Evolutionary conservation across 2,888 invertebrate genomes (phyloP), one percentile per base, ranked within the genome.

Genomic region (Hirtodrosophila cameraria): DNA sequence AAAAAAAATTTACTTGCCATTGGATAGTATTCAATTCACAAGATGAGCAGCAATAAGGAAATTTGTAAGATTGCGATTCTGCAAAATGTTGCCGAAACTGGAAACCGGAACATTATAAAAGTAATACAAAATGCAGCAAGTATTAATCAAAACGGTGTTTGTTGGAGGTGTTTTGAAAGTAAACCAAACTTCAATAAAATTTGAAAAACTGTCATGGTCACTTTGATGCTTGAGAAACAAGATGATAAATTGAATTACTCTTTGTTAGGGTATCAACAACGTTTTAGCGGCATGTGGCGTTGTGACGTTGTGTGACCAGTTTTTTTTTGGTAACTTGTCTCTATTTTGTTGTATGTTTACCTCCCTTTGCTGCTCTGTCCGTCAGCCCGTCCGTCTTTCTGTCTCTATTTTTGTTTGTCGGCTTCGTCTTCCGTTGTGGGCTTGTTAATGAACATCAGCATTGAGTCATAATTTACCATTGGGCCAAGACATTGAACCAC

Each of bases 401-500:
- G 23, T 16, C 11, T 57, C 35, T 43, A 12, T 55, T 45, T n/a
- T 28, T 57, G 36, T 63, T 59, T 46, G 43, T 42, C 41, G 49
- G 48, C 63, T 55, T 72, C 50, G 63, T 63, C 71, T 74, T 75
- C 75, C 75, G 71, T 58, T 75, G 54, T 60, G 33, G 30, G 15
- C 23, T 73, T 38, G 61, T 59, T 75, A 72, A 75, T 78, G 71
- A 84, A 74, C 65, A 57, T 62, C 73, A 78, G 73, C 84, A 70
- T 81, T 81, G 84, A 84, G 64, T 84, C 79, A 83, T 69, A 58
- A 27, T 45, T 50, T 45, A 41, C 36, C 78, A 78, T 78, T 70
- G 73, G 73, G 64, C 67, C 60, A 63, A 81, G 85, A 66, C 85
- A 82, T 84, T 81, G 79, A 81, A 84, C 85, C 58, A 64, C 42